Conservation (phyloP, 30 jellyfish, hydroid and myxozoan species). For the Aurelia sp. region DNA sequence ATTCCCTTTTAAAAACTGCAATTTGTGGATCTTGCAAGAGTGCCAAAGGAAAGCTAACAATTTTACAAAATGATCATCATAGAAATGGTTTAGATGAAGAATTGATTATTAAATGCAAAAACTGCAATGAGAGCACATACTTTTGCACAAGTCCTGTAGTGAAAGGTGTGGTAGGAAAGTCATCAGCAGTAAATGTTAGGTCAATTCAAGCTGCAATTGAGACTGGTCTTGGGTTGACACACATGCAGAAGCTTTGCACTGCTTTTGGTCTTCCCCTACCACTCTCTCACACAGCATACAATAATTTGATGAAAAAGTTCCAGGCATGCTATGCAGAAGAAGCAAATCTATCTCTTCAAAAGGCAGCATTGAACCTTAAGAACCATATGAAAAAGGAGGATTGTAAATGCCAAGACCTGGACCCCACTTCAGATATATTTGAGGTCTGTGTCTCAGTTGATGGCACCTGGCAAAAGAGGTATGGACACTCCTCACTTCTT, state of each 20-base stretch:
- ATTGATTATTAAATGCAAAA: background rate
- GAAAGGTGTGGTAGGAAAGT: constrained; percentile 6
- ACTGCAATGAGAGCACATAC: background rate
- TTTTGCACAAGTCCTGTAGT: background rate
- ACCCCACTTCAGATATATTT: constrained; percentile 5
- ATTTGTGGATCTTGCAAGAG: background rate
- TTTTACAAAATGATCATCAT: background rate
- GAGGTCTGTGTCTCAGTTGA: constrained; percentile 3
- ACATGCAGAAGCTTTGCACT: constrained; percentile 15
- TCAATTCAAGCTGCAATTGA: constrained; percentile 1
- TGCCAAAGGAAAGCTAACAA: background rate
- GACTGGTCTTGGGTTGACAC: constrained; percentile 21
- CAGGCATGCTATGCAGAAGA: constrained; percentile 4
- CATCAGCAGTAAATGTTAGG: constrained; percentile 5
- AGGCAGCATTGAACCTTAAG: constrained; percentile 4
- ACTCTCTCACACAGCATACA: constrained; percentile 10
- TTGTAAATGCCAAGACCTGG: constrained; percentile 1
- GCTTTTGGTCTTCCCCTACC: constrained; percentile 7
- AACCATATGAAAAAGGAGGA: background rate
- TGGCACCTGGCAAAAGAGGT: constrained; percentile 15
- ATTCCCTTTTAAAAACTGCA: background rate
- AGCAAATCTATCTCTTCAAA: background rate
- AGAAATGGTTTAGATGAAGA: constrained; percentile 18
- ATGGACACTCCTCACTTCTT: constrained; percentile 3
- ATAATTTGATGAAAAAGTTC: constrained; percentile 1